Evolutionary conservation across 1,140 invertebrate species (phyloP).

Genomic region (Popillia japonica): DNA sequence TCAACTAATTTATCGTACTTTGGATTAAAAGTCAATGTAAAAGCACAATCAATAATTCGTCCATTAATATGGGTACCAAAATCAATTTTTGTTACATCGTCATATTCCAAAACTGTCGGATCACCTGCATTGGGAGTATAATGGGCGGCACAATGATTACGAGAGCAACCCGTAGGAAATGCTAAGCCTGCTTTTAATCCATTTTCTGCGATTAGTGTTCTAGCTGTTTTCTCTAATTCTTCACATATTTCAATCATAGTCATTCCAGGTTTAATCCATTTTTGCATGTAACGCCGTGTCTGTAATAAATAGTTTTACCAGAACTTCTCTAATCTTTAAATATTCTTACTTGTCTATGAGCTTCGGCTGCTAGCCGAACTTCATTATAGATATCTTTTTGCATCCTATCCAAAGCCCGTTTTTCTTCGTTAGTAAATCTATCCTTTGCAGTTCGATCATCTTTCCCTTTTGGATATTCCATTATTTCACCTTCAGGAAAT

Average conservation of each 20-base stretch:
- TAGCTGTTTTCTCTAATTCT: slow-evolving; percentile 90
- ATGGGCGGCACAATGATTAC: slow-evolving; percentile 99
- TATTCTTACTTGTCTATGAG: slow-evolving; percentile 81
- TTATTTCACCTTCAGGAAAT: slow-evolving; percentile 83
- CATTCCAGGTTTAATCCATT: slow-evolving; percentile 97
- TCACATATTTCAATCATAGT: slow-evolving; percentile 99
- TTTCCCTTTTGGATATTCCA: slow-evolving; percentile 75
- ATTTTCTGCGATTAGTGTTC: slow-evolving; percentile 93
- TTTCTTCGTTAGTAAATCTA: slow-evolving; percentile 90
- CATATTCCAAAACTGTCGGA: slow-evolving; percentile 90
- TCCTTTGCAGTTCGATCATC: slow-evolving; percentile 88
- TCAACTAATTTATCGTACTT: slow-evolving; percentile 96
- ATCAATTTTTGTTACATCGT: slow-evolving; percentile 99
- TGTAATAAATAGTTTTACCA: slow-evolving; percentile 57
- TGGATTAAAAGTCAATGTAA: slow-evolving; percentile 95
- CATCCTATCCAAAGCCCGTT: slow-evolving; percentile 80
- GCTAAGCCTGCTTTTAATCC: slow-evolving; percentile 96
- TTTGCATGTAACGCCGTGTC: slow-evolving; percentile 89
- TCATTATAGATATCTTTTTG: slow-evolving; percentile 94
- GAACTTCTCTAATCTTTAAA: neutral
- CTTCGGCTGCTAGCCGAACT: slow-evolving; percentile 94
- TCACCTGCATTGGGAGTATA: slow-evolving; percentile 99
- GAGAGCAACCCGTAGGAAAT: slow-evolving; percentile 98
- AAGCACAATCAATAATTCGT: slow-evolving; percentile 98
- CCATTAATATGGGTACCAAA: slow-evolving; percentile 99